These are phyloP conservation scores for Pseudonaja textilis DNA, from an alignment of 2,113 vertebrate genomes.

Conservation along the genomic window DNA sequence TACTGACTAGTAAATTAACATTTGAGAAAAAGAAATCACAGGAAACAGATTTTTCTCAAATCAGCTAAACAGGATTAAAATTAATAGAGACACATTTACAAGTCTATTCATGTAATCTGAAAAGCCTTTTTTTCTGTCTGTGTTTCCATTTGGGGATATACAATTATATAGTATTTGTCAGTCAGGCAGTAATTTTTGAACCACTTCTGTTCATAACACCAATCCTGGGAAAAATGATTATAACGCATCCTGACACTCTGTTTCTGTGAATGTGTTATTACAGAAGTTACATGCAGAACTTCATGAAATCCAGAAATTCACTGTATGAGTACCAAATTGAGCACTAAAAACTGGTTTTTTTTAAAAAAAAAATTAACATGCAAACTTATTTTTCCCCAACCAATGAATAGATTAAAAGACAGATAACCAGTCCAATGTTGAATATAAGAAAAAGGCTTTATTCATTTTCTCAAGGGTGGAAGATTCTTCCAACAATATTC, in stretches of 20 bases:
- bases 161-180: background rate
- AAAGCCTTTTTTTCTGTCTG: background rate
- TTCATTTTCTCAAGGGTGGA: background rate
- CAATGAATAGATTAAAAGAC: background rate
- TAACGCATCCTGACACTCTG: background rate
- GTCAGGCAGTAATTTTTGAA: background rate
- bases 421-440: too few species aligned
- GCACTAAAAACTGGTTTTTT: background rate
- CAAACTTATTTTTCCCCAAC: background rate
- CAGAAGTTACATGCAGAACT: background rate
- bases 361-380: background rate
- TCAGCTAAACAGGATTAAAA: constrained; percentile 1
- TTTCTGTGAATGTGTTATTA: background rate
- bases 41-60: constrained; percentile 3
- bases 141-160: background rate
- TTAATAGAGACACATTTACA: background rate
- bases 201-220: background rate
- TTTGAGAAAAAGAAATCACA: constrained; percentile 1
- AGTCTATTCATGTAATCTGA: background rate
- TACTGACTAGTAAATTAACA: background rate
- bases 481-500: background rate
- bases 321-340: background rate
- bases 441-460: rapidly evolving
- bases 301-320: background rate
- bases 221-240: background rate